Evolutionary conservation across 2,888 invertebrate species (phyloP).

Genomic region (Tridacna crocea): DNA sequence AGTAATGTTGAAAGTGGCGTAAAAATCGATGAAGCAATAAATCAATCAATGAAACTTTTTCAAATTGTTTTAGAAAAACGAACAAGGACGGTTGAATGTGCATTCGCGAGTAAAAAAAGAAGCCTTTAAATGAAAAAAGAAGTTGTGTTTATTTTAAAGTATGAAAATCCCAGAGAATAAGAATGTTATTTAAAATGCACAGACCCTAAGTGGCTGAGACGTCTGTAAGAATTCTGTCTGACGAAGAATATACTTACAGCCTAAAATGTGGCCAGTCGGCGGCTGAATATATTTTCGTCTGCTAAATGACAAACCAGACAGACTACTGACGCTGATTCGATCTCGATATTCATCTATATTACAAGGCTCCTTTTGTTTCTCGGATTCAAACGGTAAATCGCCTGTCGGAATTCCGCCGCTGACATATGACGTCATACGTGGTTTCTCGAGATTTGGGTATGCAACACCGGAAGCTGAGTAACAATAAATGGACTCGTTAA

Average conservation of each 20-base stretch:
- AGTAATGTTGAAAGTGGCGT: no score
- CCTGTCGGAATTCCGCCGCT: slow-evolving; percentile 38
- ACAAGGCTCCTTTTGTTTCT: neutral
- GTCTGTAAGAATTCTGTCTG: no score
- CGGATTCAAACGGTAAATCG: slow-evolving; percentile 46
- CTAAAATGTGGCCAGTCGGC: slow-evolving; percentile 38
- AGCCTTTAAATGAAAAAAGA: no score
- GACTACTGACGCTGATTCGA: slow-evolving; percentile 60
- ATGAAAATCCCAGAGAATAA: no score
- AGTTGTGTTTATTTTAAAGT: no score
- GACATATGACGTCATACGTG: slow-evolving; percentile 50
- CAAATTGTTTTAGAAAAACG: no score
- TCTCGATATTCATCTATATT: slow-evolving; percentile 21
- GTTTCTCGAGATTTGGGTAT: slow-evolving; percentile 50
- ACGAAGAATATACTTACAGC: slow-evolving; percentile 24
- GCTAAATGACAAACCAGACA: slow-evolving; percentile 61
- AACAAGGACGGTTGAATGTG: no score
- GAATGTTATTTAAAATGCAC: no score
- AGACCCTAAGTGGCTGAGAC: no score
- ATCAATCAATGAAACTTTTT: no score
- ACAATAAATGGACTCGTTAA: neutral
- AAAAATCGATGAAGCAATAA: no score
- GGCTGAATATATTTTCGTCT: slow-evolving; percentile 63
- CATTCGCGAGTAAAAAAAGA: no score
- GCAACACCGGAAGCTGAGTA: slow-evolving; percentile 39